Base-by-base conservation (phyloP, 2,888 invertebrate species). In the Hesperia comma region DNA sequence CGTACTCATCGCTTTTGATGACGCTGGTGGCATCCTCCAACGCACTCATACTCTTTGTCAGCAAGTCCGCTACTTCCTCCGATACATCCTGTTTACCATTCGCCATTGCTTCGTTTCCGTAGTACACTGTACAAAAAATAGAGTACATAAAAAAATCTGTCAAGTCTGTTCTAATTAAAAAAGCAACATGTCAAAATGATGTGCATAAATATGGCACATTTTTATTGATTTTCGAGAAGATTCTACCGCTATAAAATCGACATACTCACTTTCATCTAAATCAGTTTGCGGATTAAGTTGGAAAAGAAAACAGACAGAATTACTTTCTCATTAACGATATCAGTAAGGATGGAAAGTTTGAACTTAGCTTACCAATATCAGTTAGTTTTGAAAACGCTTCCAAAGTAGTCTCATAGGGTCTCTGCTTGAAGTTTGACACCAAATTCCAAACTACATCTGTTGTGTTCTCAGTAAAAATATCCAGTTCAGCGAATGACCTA, bases 311-410 rank as follows among this genome's bases (percentile, higher is more conserved):
- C n/a, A n/a, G n/a, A n/a, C n/a, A n/a, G n/a, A n/a, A n/a, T n/a
- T n/a, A n/a, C n/a, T n/a, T n/a, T n/a, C n/a, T n/a, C n/a, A n/a
- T n/a, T n/a, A n/a, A n/a, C n/a, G n/a, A n/a, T n/a, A n/a, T n/a
- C n/a, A n/a, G n/a, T n/a, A n/a, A n/a, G n/a, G n/a, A n/a, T n/a
- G n/a, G n/a, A n/a, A n/a, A n/a, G n/a, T n/a, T n/a, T n/a, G n/a
- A 55, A 41, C 15, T 21, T 37, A 53, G 8, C 81, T 93, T 94
- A 95, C 92, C 92, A 79, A 96, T 95, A 86, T 97, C 96, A 12
- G 97, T 96, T 26, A 98, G 94, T 88, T 97, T 98, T 26, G 97
- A 96, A 86, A 98, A 97, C 0, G 97, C 96, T 77, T 96, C 96
- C 92, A 97, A 84, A 0, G 98, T 96, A 0, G 97, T 96, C 79